These are phyloP conservation scores for Nothoprocta pentlandii DNA, from an alignment of 2,113 vertebrate genomes.

Conservation along the genomic window DNA sequence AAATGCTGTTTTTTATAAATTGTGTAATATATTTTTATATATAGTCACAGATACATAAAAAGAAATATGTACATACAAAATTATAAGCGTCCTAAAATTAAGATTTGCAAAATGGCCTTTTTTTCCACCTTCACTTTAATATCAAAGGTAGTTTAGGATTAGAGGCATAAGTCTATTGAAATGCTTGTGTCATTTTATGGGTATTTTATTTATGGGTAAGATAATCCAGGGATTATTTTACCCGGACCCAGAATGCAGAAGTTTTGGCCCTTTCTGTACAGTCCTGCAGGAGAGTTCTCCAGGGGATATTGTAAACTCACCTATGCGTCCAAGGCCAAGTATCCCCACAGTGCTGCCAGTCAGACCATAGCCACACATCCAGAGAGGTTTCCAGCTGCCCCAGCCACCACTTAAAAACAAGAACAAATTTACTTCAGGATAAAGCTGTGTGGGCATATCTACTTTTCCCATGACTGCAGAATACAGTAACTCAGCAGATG, in stretches of 20 bases:
- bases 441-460: rapidly evolving
- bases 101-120: no score
- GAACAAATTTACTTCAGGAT: not conserved
- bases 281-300: not conserved
- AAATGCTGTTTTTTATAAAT: no score
- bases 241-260: not conserved
- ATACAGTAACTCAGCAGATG: not conserved
- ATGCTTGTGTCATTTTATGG: not conserved
- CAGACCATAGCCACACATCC: slow-evolving; percentile 79
- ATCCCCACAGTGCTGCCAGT: slow-evolving; percentile 82
- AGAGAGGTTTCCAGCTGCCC: slow-evolving; percentile 80
- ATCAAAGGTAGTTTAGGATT: not conserved
- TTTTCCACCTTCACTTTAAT: not conserved
- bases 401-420: slow-evolving; percentile 76
- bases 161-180: not conserved
- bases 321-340: slow-evolving; percentile 84
- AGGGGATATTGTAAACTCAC: slow-evolving; percentile 43
- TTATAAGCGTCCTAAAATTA: not conserved
- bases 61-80: not conserved
- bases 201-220: not conserved
- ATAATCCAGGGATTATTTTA: no score
- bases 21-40: no score
- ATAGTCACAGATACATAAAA: not conserved
- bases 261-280: not conserved
- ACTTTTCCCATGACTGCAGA: not conserved